Percentiles rank a stretch among this genome's conserved stretches.
Conservation (phyloP, 2,888 invertebrate species). For the Anodontia alba region DNA sequence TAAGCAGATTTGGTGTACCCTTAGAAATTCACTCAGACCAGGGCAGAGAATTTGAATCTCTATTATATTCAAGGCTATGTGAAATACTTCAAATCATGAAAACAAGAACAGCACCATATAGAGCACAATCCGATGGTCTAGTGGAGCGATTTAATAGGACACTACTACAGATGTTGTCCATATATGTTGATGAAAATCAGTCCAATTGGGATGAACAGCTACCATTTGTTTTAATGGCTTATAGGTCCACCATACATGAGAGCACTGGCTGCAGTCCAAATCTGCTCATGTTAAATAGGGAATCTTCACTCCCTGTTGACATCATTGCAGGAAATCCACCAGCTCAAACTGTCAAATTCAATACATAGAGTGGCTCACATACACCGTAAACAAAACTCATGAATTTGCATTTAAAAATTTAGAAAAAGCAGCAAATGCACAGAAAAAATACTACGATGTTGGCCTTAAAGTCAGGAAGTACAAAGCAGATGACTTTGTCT, state of each 20-base stretch:
- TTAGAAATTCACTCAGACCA: slow-evolving; percentile 11
- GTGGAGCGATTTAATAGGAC: slow-evolving; percentile 5
- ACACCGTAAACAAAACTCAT: background rate
- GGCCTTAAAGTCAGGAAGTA: background rate
- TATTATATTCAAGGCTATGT: background rate
- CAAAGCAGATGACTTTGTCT: background rate
- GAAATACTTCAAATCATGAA: background rate
- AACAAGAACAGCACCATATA: slow-evolving; percentile 4
- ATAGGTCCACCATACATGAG: background rate
- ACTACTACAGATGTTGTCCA: slow-evolving; percentile 1
- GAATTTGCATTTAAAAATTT: slow-evolving; percentile 6
- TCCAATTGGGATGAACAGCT: slow-evolving; percentile 1
- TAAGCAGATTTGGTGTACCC: slow-evolving; percentile 22
- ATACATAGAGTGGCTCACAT: slow-evolving; percentile 5
- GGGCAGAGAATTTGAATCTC: background rate
- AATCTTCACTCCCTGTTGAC: background rate
- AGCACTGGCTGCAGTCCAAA: slow-evolving; percentile 18
- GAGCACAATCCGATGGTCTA: slow-evolving; percentile 2
- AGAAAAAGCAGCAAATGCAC: background rate
- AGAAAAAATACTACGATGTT: background rate
- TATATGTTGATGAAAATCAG: background rate
- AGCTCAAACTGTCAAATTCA: background rate
- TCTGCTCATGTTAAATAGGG: background rate
- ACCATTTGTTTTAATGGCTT: slow-evolving; percentile 10
- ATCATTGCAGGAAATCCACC: too few relatives aligned